Percentiles rank a stretch among this genome's conserved stretches.
Evolutionary conservation across 2,113 vertebrate genomes (phyloP).

Genomic region (Mellivora capensis): DNA sequence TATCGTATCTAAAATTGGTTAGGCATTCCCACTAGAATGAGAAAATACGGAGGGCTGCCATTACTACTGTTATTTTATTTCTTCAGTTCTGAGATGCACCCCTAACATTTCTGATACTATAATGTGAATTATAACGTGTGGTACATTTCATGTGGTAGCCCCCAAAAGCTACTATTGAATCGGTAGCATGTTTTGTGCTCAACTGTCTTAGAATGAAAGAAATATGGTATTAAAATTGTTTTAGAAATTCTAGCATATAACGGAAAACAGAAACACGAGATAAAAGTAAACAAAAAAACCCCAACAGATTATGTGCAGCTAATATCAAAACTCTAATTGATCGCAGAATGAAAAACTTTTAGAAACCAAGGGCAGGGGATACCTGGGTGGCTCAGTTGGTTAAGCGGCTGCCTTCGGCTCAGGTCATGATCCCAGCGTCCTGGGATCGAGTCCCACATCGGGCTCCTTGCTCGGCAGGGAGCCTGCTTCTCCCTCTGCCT

Average conservation of each 20-base stretch:
- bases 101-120: background rate
- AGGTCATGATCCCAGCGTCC: too few relatives aligned
- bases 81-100: background rate
- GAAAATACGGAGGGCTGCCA: background rate
- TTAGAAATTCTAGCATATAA: background rate
- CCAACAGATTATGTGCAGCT: background rate
- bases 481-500: too few relatives aligned
- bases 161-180: background rate
- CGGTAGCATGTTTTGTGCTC: background rate
- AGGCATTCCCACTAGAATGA: background rate
- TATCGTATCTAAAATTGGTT: background rate
- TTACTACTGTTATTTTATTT: background rate
- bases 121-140: background rate
- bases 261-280: background rate
- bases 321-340: background rate
- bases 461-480: too few relatives aligned
- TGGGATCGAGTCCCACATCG: too few relatives aligned
- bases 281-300: background rate
- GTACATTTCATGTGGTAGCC: background rate
- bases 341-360: conserved; percentile 10
- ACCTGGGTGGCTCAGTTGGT: too few relatives aligned
- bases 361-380: background rate
- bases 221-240: background rate
- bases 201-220: conserved; percentile 17
- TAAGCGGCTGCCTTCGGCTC: too few relatives aligned